A percentile compares a stretch with the other conserved stretches of the same genome.
These are phyloP conservation scores for Albula goreensis DNA, from an alignment of 2,113 vertebrate species.

Conservation along the genomic window DNA sequence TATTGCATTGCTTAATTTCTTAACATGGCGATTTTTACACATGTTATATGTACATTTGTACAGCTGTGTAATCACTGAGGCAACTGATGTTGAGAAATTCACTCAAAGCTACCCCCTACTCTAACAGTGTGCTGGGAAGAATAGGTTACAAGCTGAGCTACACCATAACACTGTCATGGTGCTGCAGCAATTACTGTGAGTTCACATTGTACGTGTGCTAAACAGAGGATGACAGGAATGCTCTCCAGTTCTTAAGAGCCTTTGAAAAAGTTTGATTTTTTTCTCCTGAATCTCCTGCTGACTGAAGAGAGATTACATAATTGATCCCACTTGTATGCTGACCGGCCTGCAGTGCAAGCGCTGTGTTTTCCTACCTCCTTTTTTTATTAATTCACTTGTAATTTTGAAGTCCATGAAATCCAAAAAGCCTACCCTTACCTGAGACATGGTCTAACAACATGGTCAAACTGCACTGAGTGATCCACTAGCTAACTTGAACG, in stretches of 20 bases:
- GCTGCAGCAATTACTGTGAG: not conserved
- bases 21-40: not conserved
- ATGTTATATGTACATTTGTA: not conserved
- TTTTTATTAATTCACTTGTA: no score
- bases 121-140: not conserved
- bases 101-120: not conserved
- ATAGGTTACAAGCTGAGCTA: not conserved
- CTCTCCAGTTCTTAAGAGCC: not conserved
- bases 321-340: not conserved
- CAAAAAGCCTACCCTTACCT: no score
- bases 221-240: not conserved
- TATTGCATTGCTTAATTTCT: not conserved
- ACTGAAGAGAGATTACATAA: not conserved
- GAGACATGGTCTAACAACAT: no score
- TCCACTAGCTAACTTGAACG: no score
- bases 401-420: not conserved
- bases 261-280: not conserved
- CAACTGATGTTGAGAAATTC: no score
- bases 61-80: not conserved
- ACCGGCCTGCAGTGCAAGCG: no score
- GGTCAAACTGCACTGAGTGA: no score
- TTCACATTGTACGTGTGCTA: not conserved
- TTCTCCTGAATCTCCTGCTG: not conserved
- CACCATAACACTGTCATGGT: not conserved
- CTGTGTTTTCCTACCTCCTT: no score